Percentiles rank a stretch among this genome's conserved stretches.
Conservation (phyloP, 2,797 vertebrate genomes). For the Sylvilagus floridanus region DNA sequence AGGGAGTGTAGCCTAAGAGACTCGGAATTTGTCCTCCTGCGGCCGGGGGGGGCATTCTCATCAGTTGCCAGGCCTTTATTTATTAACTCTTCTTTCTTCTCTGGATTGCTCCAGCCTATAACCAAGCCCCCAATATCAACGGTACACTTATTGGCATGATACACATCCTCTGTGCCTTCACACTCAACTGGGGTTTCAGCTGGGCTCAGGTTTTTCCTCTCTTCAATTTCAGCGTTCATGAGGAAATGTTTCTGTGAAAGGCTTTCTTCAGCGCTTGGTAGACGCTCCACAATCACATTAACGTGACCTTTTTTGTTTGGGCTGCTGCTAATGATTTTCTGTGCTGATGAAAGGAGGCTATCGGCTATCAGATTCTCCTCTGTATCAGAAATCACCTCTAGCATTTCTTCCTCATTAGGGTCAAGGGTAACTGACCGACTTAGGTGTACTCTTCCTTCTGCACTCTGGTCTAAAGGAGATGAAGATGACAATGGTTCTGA, state of each 20-base stretch:
- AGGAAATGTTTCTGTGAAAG: constrained; percentile 92
- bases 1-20: constrained; percentile 96
- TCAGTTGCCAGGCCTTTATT: constrained; percentile 86
- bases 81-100: constrained; percentile 86
- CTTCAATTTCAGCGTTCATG: constrained; percentile 88
- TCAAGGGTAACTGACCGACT: constrained; percentile 86
- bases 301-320: constrained; percentile 94
- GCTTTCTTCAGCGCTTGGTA: constrained; percentile 93
- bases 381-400: constrained; percentile 90
- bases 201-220: constrained; percentile 86
- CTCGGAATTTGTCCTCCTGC: constrained; percentile 97
- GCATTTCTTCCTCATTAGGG: constrained; percentile 86
- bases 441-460: constrained; percentile 79
- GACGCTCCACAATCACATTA: constrained; percentile 98
- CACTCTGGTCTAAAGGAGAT: constrained; percentile 26
- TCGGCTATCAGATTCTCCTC: constrained; percentile 89
- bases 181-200: constrained; percentile 77
- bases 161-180: constrained; percentile 77
- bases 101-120: constrained; percentile 87
- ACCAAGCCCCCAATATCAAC: constrained; percentile 88
- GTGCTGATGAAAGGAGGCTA: constrained; percentile 96
- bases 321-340: constrained; percentile 96
- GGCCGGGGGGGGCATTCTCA: constrained; percentile 94
- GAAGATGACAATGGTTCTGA: constrained; percentile 85
- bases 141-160: constrained; percentile 80